Evolutionary conservation across 1,140 invertebrate genomes (phyloP).

Genomic region (Nautilus pompilius): DNA sequence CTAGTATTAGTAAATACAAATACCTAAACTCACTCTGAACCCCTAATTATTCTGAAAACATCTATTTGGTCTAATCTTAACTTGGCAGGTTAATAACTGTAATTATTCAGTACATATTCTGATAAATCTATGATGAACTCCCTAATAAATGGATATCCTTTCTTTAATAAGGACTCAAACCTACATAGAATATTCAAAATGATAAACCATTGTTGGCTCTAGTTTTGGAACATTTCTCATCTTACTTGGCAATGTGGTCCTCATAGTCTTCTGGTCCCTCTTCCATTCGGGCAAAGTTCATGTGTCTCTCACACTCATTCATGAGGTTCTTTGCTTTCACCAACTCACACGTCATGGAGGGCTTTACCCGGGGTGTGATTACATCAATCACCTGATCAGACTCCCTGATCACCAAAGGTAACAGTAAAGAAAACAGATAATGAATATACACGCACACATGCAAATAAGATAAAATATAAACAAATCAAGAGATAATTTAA

Average conservation of each 20-base stretch:
- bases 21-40: too few relatives aligned
- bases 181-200: slow-evolving; percentile 4
- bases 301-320: slow-evolving; percentile 71
- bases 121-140: too few relatives aligned
- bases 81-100: too few relatives aligned
- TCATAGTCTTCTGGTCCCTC: slow-evolving; percentile 69
- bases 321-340: slow-evolving; percentile 64
- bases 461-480: too few relatives aligned
- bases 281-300: slow-evolving; percentile 61
- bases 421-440: background rate
- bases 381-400: slow-evolving; percentile 58
- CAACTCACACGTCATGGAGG: slow-evolving; percentile 62
- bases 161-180: too few relatives aligned
- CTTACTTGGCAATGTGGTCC: slow-evolving; percentile 64
- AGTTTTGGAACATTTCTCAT: too few relatives aligned
- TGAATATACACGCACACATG: background rate
- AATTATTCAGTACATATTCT: too few relatives aligned
- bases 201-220: slow-evolving; percentile 16
- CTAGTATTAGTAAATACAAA: too few relatives aligned
- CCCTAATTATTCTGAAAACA: too few relatives aligned
- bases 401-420: slow-evolving; percentile 23
- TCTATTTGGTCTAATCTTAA: too few relatives aligned
- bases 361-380: slow-evolving; percentile 38
- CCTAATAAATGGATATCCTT: too few relatives aligned
- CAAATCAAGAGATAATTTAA: too few relatives aligned